Evolutionary conservation across 2,888 invertebrate species (phyloP).

Genomic region (Epistrophella euchroma): DNA sequence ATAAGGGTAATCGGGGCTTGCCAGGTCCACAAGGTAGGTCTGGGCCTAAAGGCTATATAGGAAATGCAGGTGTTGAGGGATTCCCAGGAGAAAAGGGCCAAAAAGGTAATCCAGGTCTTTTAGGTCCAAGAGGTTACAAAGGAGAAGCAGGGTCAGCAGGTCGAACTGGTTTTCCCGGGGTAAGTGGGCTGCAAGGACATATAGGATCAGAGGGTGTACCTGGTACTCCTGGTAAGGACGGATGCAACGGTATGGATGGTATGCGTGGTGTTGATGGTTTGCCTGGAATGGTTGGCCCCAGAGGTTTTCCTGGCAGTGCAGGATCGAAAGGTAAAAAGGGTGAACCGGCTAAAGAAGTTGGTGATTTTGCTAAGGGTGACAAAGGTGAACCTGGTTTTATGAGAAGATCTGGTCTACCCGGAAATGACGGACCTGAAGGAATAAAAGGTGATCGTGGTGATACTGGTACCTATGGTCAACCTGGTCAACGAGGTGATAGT

Average conservation of each 20-base stretch:
- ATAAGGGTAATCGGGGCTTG: conserved; percentile 92
- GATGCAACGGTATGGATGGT: conserved; percentile 98
- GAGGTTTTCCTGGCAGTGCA: conserved; percentile 86
- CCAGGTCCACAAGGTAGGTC: conserved; percentile 89
- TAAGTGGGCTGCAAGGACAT: conserved; percentile 83
- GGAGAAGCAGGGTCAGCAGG: conserved; percentile 95
- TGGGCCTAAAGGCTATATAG: conserved; percentile 90
- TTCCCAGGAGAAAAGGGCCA: conserved; percentile 94
- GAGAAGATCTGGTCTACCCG: conserved; percentile 82
- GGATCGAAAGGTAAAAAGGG: conserved; percentile 89
- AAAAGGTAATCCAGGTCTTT: conserved; percentile 93
- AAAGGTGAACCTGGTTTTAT: conserved; percentile 90
- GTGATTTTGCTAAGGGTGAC: conserved; percentile 89
- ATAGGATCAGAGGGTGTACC: conserved; percentile 86
- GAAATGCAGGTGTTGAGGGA: conserved; percentile 93
- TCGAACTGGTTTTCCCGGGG: conserved; percentile 93
- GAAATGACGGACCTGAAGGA: conserved; percentile 85
- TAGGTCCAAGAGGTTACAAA: conserved; percentile 92
- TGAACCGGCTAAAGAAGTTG: conserved; percentile 87
- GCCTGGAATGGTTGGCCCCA: conserved; percentile 89
- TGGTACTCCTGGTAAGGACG: conserved; percentile 95
- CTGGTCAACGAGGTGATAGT: conserved; percentile 90
- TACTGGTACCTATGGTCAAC: conserved; percentile 80
- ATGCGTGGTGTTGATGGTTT: conserved; percentile 89
- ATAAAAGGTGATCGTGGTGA: conserved; percentile 90